These are phyloP conservation scores for Protonemura montana DNA, from an alignment of 2,888 invertebrate genomes.

Conservation along the genomic window DNA sequence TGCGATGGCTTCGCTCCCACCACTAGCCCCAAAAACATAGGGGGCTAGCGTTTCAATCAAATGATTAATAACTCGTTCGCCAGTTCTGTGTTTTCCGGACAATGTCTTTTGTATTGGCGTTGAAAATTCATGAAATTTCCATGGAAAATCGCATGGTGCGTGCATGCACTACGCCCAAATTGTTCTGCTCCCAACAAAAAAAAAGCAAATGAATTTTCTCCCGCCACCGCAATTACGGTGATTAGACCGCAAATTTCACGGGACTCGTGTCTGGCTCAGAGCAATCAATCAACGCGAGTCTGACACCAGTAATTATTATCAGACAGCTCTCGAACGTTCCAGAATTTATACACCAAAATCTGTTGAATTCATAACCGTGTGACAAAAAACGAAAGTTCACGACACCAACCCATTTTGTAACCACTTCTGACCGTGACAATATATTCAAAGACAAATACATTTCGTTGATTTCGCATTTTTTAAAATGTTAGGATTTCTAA, in stretches of 20 bases:
- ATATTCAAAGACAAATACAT: not conserved
- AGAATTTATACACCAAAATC: too few relatives aligned
- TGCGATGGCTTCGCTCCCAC: not conserved
- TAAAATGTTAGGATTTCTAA: not conserved
- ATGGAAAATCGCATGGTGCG: not conserved
- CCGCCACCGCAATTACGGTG: not conserved
- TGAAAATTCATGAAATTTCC: not conserved
- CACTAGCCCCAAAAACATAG: not conserved
- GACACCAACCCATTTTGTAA: not conserved
- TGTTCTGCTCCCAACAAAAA: not conserved
- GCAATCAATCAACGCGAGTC: not conserved
- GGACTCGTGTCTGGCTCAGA: not conserved
- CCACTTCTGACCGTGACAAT: not conserved
- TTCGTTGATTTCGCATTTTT: not conserved
- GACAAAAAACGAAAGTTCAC: not conserved
- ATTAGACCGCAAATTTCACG: not conserved
- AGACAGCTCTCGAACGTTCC: not conserved
- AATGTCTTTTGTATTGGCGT: not conserved
- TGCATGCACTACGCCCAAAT: not conserved
- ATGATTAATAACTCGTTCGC: not conserved
- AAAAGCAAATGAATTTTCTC: not conserved
- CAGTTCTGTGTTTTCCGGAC: not conserved
- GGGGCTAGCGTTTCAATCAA: not conserved
- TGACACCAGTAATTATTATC: not conserved
- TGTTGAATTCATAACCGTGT: too few relatives aligned